These are phyloP conservation scores for Himalopsyche phryganea DNA, from an alignment of 1,140 invertebrate genomes.

Conservation along the genomic window DNA sequence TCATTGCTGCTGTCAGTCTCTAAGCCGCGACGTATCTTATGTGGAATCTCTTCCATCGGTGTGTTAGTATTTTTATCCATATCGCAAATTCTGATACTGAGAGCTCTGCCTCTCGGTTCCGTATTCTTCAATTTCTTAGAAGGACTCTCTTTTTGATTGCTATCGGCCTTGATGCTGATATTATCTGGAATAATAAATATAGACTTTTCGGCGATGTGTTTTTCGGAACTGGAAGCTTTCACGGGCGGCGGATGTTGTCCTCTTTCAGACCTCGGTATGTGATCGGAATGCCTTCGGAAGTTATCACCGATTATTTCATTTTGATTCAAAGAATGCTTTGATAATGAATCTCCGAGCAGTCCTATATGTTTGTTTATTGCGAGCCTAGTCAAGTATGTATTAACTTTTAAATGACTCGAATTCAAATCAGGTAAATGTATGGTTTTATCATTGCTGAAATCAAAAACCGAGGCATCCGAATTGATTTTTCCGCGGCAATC, in stretches of 20 bases:
- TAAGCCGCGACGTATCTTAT: constrained; percentile 30
- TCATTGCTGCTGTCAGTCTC: constrained; percentile 56
- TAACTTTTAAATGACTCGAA: constrained; percentile 44
- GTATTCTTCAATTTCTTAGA: constrained; percentile 9
- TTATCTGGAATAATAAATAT: constrained; percentile 1
- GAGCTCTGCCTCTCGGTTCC: constrained; percentile 17
- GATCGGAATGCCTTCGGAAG: constrained; percentile 36
- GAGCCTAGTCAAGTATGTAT: constrained; percentile 41
- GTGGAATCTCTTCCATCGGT: not conserved
- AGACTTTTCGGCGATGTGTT: constrained; percentile 22
- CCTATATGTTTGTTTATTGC: constrained; percentile 45
- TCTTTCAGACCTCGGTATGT: constrained; percentile 28
- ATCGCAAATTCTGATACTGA: constrained; percentile 30
- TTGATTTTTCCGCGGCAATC: constrained; percentile 30
- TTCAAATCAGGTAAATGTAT: constrained; percentile 37
- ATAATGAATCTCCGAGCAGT: constrained; percentile 26
- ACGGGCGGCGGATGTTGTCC: constrained; percentile 14
- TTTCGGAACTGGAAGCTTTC: constrained; percentile 30
- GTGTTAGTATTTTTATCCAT: constrained; percentile 5
- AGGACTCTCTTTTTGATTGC: constrained; percentile 13
- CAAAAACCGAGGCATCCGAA: constrained; percentile 20
- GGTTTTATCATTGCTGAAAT: constrained; percentile 26
- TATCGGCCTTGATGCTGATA: not conserved
- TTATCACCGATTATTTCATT: constrained; percentile 35
- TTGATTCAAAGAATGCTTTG: constrained; percentile 19